phyloP scores from a whole-genome alignment of 2,797 vertebrate genomes.

The Acrossocheilus wenchowensis region DNA sequence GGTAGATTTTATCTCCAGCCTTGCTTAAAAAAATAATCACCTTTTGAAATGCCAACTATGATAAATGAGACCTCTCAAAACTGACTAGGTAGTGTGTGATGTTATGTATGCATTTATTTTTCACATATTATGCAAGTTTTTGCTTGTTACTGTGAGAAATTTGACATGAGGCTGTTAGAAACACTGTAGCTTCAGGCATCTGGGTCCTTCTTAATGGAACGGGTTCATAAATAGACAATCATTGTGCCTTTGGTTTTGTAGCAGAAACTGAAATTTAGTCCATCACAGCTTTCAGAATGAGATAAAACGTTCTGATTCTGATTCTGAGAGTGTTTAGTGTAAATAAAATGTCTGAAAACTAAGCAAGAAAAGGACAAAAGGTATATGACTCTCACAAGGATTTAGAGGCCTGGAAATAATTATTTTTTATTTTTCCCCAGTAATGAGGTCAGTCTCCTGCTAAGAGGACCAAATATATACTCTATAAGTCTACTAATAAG shows the following conservation, averaged over 20 bases:
- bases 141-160: background rate
- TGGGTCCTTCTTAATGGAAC: background rate
- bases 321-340: background rate
- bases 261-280: background rate
- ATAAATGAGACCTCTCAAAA: slow-evolving; percentile 50
- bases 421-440: background rate
- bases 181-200: background rate
- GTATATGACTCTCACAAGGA: slow-evolving; percentile 12
- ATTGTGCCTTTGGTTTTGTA: background rate
- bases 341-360: background rate
- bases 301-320: too few relatives aligned
- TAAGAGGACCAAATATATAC: background rate
- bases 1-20: slow-evolving; percentile 61
- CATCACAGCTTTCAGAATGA: background rate
- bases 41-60: slow-evolving; percentile 49
- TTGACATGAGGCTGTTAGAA: background rate
- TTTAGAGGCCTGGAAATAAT: slow-evolving; percentile 8
- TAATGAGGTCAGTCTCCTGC: slow-evolving; percentile 9
- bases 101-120: slow-evolving; percentile 11
- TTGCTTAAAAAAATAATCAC: slow-evolving; percentile 59
- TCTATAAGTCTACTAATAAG: background rate
- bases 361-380: background rate
- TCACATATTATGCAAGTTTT: background rate
- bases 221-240: background rate
- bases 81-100: background rate